Conservation (phyloP, 2,888 invertebrate genomes). For the Geotrupes spiniger region DNA sequence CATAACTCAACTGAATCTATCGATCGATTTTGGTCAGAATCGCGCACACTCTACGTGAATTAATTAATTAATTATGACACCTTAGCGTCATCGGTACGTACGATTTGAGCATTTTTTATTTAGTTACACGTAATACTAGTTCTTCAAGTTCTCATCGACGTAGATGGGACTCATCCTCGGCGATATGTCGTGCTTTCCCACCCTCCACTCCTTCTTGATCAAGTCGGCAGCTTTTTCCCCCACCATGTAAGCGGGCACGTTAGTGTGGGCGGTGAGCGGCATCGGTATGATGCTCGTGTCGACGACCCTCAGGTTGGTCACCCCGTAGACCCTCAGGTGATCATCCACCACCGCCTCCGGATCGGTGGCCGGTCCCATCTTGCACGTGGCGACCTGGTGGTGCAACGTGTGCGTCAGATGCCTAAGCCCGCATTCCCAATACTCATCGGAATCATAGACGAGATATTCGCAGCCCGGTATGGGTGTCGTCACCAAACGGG, state of each 20-base stretch:
- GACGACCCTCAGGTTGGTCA: slow-evolving; percentile 53
- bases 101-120: too few species aligned
- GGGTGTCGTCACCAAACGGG: slow-evolving; percentile 45
- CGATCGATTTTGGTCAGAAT: too few species aligned
- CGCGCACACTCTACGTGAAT: too few species aligned
- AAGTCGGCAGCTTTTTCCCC: slow-evolving; percentile 58
- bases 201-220: slow-evolving; percentile 50
- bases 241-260: slow-evolving; percentile 56
- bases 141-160: too few species aligned
- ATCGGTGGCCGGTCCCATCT: slow-evolving; percentile 56
- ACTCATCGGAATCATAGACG: slow-evolving; percentile 50
- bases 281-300: slow-evolving; percentile 58
- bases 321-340: slow-evolving; percentile 53
- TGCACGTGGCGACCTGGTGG: slow-evolving; percentile 56
- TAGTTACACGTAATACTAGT: too few species aligned
- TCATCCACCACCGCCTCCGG: slow-evolving; percentile 58
- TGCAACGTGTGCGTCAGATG: slow-evolving; percentile 52
- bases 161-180: background rate
- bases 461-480: slow-evolving; percentile 54
- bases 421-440: slow-evolving; percentile 55
- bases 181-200: slow-evolving; percentile 21
- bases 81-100: too few species aligned
- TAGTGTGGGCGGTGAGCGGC: slow-evolving; percentile 55
- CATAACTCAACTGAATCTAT: too few species aligned
- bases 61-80: too few species aligned